Base-by-base conservation (phyloP, 1,140 invertebrate genomes). In the Drosophila arawakana region DNA sequence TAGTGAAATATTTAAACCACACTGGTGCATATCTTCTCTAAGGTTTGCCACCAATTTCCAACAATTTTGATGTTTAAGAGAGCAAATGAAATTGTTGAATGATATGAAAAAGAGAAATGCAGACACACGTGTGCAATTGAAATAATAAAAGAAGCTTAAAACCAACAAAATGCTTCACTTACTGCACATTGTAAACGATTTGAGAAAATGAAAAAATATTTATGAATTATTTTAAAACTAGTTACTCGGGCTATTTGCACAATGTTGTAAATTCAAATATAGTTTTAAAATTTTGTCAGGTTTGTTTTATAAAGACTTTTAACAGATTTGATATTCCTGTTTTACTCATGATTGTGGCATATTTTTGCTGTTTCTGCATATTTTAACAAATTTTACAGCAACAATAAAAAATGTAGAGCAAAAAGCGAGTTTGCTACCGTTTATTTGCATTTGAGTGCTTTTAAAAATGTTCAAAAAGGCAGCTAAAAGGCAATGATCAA, bases 341-440 rank as follows among this genome's bases (percentile, higher is more conserved):
- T 54, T 49, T 39, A 49, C 34, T 35, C 50, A 21, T 21, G 52
- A 76, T 47, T 50, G 18, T 39, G 9, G 39, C 41, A 49, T 57
- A 47, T 67, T 74, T 80, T 49, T 79, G 49, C 61, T 69, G 37
- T 44, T 69, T 80, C 54, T 63, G 73, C 76, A 76, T 80, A 57
- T 83, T 83, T 67, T 52, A 71, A 54, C 50, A 30, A 18, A 57
- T 43, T 34, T 35, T 54, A 25, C 8, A 57, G n/a, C 30, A 61
- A 60, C 35, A 55, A 57, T 41, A 13, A 46, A 30, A 30, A 30
- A 30, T 4, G 25, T 30, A 5, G 25, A 30, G 18, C 44, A 69
- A 47, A 25, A 15, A 18, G n/a, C 6, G 18, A 21, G 15, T 30
- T 30, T 43, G 39, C 15, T 63, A 43, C 13, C 65, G 49, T 13